Evolutionary conservation across 1,140 invertebrate species (phyloP).

Genomic region (Listronotus bonariensis): DNA sequence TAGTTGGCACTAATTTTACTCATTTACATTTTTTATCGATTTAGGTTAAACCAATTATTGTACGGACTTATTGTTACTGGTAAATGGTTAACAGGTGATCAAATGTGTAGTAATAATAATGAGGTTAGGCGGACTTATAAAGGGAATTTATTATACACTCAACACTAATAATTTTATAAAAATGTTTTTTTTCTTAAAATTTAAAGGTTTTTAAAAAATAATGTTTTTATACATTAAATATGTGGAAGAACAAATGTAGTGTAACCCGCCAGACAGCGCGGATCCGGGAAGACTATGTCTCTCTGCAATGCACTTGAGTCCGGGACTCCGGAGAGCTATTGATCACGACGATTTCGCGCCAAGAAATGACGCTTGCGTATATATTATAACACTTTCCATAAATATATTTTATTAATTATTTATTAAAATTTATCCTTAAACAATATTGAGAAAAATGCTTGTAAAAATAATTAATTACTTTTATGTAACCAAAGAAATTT

Average conservation of each 20-base stretch:
- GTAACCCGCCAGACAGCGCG: conserved; percentile 36
- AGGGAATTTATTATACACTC: not conserved
- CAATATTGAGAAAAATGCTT: no score
- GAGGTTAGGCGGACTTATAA: conserved; percentile 3
- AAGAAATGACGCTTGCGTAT: conserved; percentile 42
- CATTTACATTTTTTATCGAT: conserved; percentile 3
- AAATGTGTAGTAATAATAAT: not conserved
- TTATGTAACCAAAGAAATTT: no score
- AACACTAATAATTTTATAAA: not conserved
- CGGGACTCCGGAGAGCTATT: conserved; percentile 47
- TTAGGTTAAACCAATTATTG: conserved; percentile 25
- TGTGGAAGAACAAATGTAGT: conserved; percentile 33
- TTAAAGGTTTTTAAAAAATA: not conserved
- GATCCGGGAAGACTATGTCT: conserved; percentile 45
- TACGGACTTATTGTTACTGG: conserved; percentile 28
- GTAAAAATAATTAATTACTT: no score
- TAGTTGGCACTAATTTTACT: not conserved
- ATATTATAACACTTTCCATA: not conserved
- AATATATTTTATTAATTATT: no score
- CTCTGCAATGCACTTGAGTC: conserved; percentile 47
- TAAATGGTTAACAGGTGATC: conserved; percentile 33
- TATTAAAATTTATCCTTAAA: no score
- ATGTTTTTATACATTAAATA: conserved; percentile 1
- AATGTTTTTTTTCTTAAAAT: conserved; percentile 6
- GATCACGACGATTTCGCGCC: conserved; percentile 49